Percentiles rank a stretch among this genome's conserved stretches.
phyloP scores from a whole-genome alignment of 2,888 invertebrate species.

The Exephanes ischioxanthus region DNA sequence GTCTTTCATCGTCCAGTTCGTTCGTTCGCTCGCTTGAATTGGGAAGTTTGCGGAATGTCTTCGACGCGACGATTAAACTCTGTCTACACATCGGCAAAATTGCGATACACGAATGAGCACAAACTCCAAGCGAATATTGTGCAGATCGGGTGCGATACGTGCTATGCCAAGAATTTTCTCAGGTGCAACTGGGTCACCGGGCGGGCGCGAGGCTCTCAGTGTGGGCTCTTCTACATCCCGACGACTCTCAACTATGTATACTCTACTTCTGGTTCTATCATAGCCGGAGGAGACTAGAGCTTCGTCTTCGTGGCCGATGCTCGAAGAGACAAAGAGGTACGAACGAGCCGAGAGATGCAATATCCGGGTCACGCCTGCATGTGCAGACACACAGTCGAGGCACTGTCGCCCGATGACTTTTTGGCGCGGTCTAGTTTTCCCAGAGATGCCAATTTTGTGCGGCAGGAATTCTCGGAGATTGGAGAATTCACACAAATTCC shows the following conservation, averaged over 20 bases:
- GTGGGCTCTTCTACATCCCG: slow-evolving; percentile 5
- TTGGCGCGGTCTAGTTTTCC: slow-evolving; percentile 61
- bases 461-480: slow-evolving; percentile 1
- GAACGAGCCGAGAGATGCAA: slow-evolving; percentile 43
- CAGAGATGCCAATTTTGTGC: slow-evolving; percentile 5
- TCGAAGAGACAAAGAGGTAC: slow-evolving; percentile 61
- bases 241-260: background rate
- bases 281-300: background rate
- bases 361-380: slow-evolving; percentile 64
- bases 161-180: slow-evolving; percentile 63
- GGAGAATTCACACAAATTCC: slow-evolving; percentile 12
- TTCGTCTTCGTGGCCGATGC: slow-evolving; percentile 31
- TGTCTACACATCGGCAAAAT: background rate
- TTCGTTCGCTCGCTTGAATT: background rate
- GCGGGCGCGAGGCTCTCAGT: slow-evolving; percentile 29
- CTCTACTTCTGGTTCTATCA: background rate
- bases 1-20: slow-evolving; percentile 4
- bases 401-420: slow-evolving; percentile 57
- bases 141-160: background rate
- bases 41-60: background rate
- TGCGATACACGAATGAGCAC: background rate
- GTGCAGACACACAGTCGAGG: slow-evolving; percentile 34
- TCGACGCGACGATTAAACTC: background rate
- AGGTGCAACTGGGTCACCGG: slow-evolving; percentile 62
- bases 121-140: background rate